phyloP scores from a whole-genome alignment of 2,113 vertebrate species.

The Pipra filicauda region DNA sequence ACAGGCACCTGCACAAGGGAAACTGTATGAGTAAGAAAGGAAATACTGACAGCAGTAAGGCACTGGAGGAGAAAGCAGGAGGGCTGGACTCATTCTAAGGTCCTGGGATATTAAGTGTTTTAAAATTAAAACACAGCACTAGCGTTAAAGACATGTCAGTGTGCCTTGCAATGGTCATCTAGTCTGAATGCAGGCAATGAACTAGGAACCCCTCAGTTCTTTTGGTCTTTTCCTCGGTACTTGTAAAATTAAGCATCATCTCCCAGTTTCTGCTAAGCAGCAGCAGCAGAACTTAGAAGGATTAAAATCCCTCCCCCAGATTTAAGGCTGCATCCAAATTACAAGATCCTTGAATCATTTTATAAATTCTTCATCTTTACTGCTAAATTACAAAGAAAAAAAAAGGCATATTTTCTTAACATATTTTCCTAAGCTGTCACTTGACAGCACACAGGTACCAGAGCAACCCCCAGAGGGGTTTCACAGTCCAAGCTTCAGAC shows the following conservation, averaged over 20 bases:
- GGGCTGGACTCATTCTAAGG: neutral
- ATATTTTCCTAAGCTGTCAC: neutral
- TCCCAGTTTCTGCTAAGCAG: neutral
- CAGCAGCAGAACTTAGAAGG: neutral
- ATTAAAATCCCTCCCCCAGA: neutral
- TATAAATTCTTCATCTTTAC: neutral
- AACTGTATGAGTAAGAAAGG: neutral
- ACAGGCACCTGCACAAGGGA: neutral
- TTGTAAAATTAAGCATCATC: neutral
- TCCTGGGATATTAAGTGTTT: neutral
- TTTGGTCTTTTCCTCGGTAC: neutral
- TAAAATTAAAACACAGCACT: neutral
- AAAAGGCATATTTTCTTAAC: fast-evolving
- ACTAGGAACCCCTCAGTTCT: neutral
- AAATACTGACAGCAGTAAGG: neutral
- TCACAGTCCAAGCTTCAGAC: neutral
- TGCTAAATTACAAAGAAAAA: neutral
- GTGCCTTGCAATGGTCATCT: neutral
- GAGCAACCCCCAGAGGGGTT: neutral
- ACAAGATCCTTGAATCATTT: neutral
- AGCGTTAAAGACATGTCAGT: neutral
- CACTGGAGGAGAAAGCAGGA: neutral
- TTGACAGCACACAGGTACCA: neutral
- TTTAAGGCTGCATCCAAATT: neutral
- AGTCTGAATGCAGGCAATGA: neutral